A percentile compares a stretch with the other conserved stretches of the same genome.
phyloP scores from a whole-genome alignment of 2,113 vertebrate genomes.

The Lasiurus cinereus region DNA sequence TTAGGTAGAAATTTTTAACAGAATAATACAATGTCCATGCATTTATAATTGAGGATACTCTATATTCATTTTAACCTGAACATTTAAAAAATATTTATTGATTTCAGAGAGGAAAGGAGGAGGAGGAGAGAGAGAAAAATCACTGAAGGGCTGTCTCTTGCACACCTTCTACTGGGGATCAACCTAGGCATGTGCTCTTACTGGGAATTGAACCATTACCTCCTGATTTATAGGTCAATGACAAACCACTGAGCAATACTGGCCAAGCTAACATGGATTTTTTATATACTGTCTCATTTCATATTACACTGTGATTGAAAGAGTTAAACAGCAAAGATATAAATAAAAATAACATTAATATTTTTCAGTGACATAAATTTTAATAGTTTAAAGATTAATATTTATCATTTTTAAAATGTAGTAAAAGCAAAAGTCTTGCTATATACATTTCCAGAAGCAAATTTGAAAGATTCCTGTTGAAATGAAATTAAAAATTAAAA shows the following conservation, averaged over 20 bases:
- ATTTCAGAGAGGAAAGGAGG: too few relatives aligned
- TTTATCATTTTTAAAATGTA: conserved; percentile 19
- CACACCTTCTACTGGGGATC: too few relatives aligned
- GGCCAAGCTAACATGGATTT: too few relatives aligned
- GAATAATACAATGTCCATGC: neutral
- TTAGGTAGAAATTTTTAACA: neutral
- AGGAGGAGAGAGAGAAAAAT: too few relatives aligned
- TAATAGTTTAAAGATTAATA: neutral
- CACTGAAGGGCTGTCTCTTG: too few relatives aligned
- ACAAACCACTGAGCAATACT: too few relatives aligned
- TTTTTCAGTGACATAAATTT: neutral
- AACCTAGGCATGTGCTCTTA: too few relatives aligned
- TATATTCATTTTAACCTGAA: neutral
- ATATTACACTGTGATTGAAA: conserved; percentile 6
- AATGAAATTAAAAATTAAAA: conserved; percentile 54
- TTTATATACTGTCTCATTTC: neutral
- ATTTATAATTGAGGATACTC: conserved; percentile 7
- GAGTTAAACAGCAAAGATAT: neutral
- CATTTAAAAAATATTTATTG: too few relatives aligned
- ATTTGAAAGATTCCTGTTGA: conserved; percentile 9
- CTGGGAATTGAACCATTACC: too few relatives aligned
- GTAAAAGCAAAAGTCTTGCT: neutral
- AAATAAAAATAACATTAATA: conserved; percentile 8
- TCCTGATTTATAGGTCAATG: too few relatives aligned
- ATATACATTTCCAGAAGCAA: neutral